These are phyloP conservation scores for Drosophila bipectinata DNA, from an alignment of 1,140 invertebrate genomes.

Conservation along the genomic window DNA sequence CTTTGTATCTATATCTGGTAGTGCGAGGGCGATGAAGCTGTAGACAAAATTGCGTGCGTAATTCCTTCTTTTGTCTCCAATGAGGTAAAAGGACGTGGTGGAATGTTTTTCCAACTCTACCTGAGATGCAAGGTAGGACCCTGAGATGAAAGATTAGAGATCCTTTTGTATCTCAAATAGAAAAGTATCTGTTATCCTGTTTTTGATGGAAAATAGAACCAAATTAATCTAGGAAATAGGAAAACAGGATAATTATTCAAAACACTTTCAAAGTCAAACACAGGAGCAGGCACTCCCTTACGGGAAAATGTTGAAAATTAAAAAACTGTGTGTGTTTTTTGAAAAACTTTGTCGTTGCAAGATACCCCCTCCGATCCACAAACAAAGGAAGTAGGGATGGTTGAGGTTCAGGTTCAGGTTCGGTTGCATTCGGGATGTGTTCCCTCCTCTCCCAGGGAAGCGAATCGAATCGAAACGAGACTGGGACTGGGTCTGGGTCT, in stretches of 20 bases:
- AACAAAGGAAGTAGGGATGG: constrained; percentile 16
- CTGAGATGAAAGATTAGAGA: too few species aligned
- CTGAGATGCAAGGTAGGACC: constrained; percentile 55
- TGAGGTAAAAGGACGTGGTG: constrained; percentile 32
- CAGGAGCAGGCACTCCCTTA: constrained; percentile 9
- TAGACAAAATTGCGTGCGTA: constrained; percentile 77
- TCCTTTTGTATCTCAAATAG: too few species aligned
- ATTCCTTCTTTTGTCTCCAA: constrained; percentile 48
- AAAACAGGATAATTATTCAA: constrained; percentile 78
- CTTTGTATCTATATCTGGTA: constrained; percentile 18
- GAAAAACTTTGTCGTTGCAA: constrained; percentile 45
- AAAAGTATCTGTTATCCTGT: too few species aligned
- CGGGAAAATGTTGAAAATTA: constrained; percentile 40
- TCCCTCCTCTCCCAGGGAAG: constrained; percentile 41
- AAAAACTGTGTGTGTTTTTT: constrained; percentile 26
- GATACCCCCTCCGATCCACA: not conserved
- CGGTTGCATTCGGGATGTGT: constrained; percentile 33
- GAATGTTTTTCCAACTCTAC: constrained; percentile 32
- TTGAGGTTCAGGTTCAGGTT: constrained; percentile 15
- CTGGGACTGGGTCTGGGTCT: not conserved
- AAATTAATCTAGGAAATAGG: constrained; percentile 19
- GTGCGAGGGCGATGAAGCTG: constrained; percentile 56
- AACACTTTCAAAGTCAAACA: constrained; percentile 76
- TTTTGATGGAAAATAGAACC: not conserved
- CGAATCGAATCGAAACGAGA: constrained; percentile 53